These are phyloP conservation scores for Parapsyche elsis DNA, from an alignment of 1,140 invertebrate species.

Conservation along the genomic window DNA sequence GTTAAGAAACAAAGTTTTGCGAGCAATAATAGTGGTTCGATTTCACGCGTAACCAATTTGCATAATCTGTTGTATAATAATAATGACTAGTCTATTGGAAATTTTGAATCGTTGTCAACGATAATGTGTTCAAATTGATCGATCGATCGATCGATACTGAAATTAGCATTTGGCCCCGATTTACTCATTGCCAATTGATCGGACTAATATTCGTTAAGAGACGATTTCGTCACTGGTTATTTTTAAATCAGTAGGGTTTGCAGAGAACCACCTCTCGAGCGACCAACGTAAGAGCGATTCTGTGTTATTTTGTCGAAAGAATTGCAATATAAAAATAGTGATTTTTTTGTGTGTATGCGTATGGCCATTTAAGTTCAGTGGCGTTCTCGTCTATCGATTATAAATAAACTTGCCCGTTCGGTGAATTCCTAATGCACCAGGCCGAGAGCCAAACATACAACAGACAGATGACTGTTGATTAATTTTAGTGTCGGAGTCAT, in stretches of 20 bases:
- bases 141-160: neutral
- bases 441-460: constrained; percentile 27
- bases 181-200: neutral
- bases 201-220: neutral
- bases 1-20: too few species aligned
- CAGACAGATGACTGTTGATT: constrained; percentile 34
- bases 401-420: constrained; percentile 30
- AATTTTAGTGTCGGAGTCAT: constrained; percentile 34
- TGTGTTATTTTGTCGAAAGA: neutral
- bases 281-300: too few species aligned
- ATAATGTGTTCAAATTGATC: too few species aligned
- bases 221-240: neutral
- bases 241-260: neutral
- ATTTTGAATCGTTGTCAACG: neutral
- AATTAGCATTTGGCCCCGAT: constrained; percentile 3
- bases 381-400: constrained; percentile 30
- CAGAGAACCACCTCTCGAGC: too few species aligned
- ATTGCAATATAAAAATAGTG: constrained; percentile 1
- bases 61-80: neutral
- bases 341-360: neutral
- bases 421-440: constrained; percentile 34
- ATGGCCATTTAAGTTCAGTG: constrained; percentile 42
- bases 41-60: neutral
- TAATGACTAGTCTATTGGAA: too few species aligned
- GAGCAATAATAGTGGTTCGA: too few species aligned